Evolutionary conservation across 2,888 invertebrate genomes (phyloP), one percentile per base, ranked within the genome.

Genomic region (Hipparchia sbordonii): DNA sequence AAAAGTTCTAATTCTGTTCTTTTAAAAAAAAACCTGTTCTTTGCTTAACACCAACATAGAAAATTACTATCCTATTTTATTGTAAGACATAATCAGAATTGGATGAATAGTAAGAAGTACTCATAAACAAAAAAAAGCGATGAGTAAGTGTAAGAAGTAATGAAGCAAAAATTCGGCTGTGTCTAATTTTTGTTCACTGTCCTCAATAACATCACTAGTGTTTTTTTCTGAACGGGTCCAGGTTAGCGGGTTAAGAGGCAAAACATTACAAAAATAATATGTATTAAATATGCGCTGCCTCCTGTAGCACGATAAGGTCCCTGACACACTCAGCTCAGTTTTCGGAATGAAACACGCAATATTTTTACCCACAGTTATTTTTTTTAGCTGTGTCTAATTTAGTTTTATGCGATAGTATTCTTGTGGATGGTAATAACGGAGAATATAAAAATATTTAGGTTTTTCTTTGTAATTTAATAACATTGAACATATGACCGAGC

Each of bases 191-290:
- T 60, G 67, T 60, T 73, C 79, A 76, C 79, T 77, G 80, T 78
- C 79, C 77, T 80, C 71, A 74, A 78, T 78, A 77, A 54, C 39
- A 54, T 57, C n/a, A 46, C 33, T 10, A 67, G 48, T 48, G 10
- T 81, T 72, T 59, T 63, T 59, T 70, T 66, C 80, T 75, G 78
- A 79, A 76, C 75, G 80, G 79, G 77, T 76, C 71, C 83, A 82
- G 89, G 90, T 90, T 85, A 91, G 83, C 85, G 79, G 89, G 88
- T 88, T 87, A 89, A 79, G 82, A 81, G 82, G 81, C 39, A 77
- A 84, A 83, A 79, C 80, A 80, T 79, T 75, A 81, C 77, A 48
- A 48, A 48, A 48, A 76, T 78, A 80, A 79, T 77, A 75, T 78
- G 9, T 12, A 60, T 9, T 8, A 78, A 78, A 79, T 77, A 77